phyloP scores from a whole-genome alignment of 2,113 vertebrate species.

The Sturnus vulgaris region DNA sequence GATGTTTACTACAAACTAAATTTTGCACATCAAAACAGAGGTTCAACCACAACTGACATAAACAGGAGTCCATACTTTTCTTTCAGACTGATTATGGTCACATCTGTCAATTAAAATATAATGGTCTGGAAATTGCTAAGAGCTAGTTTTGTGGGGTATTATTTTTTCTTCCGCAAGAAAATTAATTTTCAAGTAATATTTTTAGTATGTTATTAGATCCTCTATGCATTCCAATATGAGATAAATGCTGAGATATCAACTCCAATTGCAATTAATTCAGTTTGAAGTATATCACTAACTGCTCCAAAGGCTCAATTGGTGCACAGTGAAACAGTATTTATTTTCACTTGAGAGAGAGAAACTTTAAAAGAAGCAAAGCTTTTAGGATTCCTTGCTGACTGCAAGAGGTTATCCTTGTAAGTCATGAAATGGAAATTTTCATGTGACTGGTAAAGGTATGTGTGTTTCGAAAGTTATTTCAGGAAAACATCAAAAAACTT shows the following conservation, averaged over 20 bases:
- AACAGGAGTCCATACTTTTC: neutral
- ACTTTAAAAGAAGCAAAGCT: neutral
- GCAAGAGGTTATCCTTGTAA: neutral
- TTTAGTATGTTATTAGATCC: neutral
- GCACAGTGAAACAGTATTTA: neutral
- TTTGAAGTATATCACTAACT: neutral
- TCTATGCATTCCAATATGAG: neutral
- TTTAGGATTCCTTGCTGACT: neutral
- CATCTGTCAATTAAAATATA: neutral
- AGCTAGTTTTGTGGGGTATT: neutral
- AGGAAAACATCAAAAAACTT: neutral
- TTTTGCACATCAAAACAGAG: neutral
- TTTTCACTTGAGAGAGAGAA: neutral
- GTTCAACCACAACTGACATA: neutral
- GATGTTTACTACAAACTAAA: neutral
- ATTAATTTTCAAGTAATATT: neutral
- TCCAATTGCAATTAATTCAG: neutral
- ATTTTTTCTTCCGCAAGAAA: neutral
- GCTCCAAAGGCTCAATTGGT: neutral
- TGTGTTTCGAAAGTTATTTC: neutral
- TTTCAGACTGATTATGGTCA: neutral
- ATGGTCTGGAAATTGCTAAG: neutral
- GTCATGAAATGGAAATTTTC: neutral
- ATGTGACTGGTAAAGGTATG: neutral
- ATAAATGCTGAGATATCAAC: neutral